A percentile compares a stretch with the other conserved stretches of the same genome.
Conservation (phyloP, 2,113 vertebrate genomes). For the Pimephales promelas region DNA sequence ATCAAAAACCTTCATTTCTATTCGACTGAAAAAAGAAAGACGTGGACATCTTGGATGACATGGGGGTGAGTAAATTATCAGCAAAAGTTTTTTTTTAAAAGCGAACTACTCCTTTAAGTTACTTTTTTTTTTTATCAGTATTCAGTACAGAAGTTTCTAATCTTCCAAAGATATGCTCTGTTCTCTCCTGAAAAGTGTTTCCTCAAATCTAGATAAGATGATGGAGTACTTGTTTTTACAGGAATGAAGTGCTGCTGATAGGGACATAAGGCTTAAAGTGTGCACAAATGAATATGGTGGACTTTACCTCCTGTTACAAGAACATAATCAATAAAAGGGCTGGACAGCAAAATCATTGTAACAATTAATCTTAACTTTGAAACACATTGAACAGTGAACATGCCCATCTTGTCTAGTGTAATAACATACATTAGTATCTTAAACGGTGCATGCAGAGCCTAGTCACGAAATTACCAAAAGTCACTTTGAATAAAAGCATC, state of each 20-base stretch:
- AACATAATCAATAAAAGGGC: neutral
- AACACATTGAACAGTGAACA: neutral
- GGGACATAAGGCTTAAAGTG: neutral
- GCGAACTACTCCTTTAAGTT: no score
- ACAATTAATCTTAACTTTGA: neutral
- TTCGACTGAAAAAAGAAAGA: no score
- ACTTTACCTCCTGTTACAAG: neutral
- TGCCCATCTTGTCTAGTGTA: neutral
- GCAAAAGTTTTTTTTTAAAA: no score
- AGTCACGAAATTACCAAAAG: neutral
- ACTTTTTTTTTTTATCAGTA: neutral
- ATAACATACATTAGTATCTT: neutral
- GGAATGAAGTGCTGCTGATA: neutral
- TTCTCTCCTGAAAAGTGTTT: conserved; percentile 16
- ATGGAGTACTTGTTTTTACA: conserved; percentile 9
- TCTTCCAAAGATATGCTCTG: neutral
- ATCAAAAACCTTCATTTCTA: no score
- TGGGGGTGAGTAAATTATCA: no score
- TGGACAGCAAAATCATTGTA: neutral
- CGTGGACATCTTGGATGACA: no score
- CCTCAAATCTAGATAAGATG: conserved; percentile 13
- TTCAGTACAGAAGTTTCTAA: conserved; percentile 7
- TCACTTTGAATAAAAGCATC: neutral
- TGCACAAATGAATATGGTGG: neutral
- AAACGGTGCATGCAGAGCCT: neutral